Conservation (phyloP, 2,888 invertebrate genomes). For the Noctua pronuba region DNA sequence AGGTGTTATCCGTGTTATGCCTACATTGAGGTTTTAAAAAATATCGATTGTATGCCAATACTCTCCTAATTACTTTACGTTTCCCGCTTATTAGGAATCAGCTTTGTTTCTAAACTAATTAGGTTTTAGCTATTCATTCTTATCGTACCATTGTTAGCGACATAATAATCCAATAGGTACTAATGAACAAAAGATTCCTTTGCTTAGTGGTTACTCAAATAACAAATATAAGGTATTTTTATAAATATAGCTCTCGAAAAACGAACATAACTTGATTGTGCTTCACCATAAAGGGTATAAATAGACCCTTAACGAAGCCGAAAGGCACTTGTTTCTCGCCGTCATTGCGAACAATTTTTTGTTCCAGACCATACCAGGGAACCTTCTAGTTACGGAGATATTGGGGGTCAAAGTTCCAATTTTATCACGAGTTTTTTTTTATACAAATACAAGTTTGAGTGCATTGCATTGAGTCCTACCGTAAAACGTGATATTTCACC, state of each 20-base stretch:
- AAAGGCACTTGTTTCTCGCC: background rate
- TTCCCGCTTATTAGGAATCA: conserved; percentile 6
- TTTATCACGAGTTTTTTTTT: background rate
- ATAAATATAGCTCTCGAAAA: background rate
- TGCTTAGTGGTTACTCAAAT: background rate
- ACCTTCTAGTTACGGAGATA: background rate
- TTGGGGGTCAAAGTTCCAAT: background rate
- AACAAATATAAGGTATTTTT: background rate
- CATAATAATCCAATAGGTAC: background rate
- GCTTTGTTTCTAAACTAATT: background rate
- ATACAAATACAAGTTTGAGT: no score
- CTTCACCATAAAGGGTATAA: background rate
- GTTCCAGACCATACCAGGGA: background rate
- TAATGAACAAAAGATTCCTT: background rate
- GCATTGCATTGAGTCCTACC: no score
- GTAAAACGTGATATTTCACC: no score
- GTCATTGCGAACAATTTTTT: background rate
- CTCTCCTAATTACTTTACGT: background rate
- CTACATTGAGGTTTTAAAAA: background rate
- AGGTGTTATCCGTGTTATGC: background rate
- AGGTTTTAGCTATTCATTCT: background rate
- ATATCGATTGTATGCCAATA: background rate
- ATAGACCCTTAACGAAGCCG: background rate
- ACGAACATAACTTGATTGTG: background rate
- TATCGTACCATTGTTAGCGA: background rate